Evolutionary conservation across 35 echinoderm and acorn worm genomes (phyloP).

Genomic region (Lytechinus variegatus): DNA sequence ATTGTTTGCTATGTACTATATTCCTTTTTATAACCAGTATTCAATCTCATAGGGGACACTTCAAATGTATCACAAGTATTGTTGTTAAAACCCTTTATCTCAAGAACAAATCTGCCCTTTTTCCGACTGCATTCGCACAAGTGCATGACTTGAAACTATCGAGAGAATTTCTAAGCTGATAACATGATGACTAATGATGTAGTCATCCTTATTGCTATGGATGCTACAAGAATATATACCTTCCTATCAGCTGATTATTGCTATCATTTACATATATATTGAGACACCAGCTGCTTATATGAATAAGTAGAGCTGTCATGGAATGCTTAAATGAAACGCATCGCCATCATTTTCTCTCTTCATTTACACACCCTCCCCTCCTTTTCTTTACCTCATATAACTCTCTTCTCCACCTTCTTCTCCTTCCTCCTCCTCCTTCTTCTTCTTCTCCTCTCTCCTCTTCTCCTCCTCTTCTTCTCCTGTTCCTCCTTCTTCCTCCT

Average conservation of each 20-base stretch:
- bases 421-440: too few species aligned
- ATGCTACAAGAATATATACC: background rate
- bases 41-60: too few species aligned
- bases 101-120: too few species aligned
- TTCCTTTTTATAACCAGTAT: too few species aligned
- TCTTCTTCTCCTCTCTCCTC: too few species aligned
- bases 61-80: too few species aligned
- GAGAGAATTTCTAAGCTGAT: background rate
- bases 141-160: background rate
- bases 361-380: background rate
- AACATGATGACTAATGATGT: background rate
- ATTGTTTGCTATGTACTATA: too few species aligned
- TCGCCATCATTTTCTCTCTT: background rate
- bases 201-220: background rate
- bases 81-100: too few species aligned
- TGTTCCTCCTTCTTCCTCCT: too few species aligned
- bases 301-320: background rate
- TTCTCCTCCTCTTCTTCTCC: too few species aligned
- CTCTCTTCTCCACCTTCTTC: too few species aligned
- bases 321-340: background rate
- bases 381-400: background rate
- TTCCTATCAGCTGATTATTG: background rate
- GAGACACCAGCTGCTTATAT: background rate
- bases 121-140: too few species aligned
- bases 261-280: constrained; percentile 21